Evolutionary conservation across 2,113 vertebrate genomes (phyloP).

Genomic region (Mellivora capensis): DNA sequence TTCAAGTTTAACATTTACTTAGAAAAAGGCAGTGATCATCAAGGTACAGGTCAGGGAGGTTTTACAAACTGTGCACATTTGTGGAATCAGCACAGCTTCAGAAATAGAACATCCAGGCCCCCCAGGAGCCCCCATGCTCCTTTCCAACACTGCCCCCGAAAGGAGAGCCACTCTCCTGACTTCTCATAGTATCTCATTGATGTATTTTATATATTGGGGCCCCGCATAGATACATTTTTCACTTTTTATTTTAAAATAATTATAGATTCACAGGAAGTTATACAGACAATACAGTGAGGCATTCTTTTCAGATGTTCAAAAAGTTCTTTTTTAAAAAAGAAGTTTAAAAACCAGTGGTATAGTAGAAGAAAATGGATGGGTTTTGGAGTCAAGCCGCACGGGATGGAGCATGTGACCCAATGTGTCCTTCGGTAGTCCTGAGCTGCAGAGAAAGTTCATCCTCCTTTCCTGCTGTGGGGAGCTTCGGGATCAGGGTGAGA

Average conservation of each 20-base stretch:
- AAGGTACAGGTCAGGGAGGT: neutral
- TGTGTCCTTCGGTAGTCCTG: neutral
- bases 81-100: neutral
- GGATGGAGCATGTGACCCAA: neutral
- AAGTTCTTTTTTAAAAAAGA: neutral
- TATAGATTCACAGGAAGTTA: neutral
- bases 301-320: neutral
- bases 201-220: neutral
- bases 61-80: neutral
- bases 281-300: neutral
- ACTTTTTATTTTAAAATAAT: constrained; percentile 31
- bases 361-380: neutral
- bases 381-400: neutral
- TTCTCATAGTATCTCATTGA: neutral
- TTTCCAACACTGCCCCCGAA: rapidly evolving
- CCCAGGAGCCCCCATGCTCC: too few species aligned
- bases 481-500: neutral
- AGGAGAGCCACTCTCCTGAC: neutral
- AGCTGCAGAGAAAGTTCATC: neutral
- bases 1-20: neutral
- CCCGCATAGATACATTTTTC: neutral
- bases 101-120: neutral
- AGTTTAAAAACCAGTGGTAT: neutral
- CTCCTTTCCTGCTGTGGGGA: neutral
- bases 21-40: neutral